These are phyloP conservation scores for Tachysurus fulvidraco DNA, from an alignment of 2,113 vertebrate genomes.

Conservation along the genomic window DNA sequence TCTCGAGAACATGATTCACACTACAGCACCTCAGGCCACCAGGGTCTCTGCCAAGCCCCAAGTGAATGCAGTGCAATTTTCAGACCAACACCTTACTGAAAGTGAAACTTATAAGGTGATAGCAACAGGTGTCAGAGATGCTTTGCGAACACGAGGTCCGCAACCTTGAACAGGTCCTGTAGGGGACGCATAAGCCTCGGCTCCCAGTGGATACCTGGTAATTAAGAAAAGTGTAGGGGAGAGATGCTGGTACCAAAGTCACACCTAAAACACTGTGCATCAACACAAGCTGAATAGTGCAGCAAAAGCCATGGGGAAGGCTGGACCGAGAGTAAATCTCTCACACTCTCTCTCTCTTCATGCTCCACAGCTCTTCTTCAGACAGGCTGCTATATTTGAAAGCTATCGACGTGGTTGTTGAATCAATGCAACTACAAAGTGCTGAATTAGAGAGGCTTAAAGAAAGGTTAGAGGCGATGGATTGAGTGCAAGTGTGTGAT, in stretches of 20 bases:
- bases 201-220: conserved; percentile 38
- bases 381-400: conserved; percentile 70
- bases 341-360: conserved; percentile 64
- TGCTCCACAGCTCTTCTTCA: conserved; percentile 68
- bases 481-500: conserved; percentile 34
- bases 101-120: conserved; percentile 57
- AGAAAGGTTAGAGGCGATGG: conserved; percentile 56
- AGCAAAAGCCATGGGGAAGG: conserved; percentile 62
- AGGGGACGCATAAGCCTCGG: conserved; percentile 64
- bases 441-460: conserved; percentile 68
- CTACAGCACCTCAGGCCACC: conserved; percentile 54
- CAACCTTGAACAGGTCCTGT: conserved; percentile 67
- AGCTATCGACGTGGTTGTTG: conserved; percentile 70
- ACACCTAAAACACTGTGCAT: conserved; percentile 60
- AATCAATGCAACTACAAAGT: conserved; percentile 74
- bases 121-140: conserved; percentile 62
- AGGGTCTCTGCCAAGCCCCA: conserved; percentile 58
- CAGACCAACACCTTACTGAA: conserved; percentile 58
- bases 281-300: conserved; percentile 63
- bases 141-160: conserved; percentile 60
- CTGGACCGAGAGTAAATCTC: conserved; percentile 68
- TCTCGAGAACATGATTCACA: conserved; percentile 63
- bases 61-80: conserved; percentile 58
- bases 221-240: conserved; percentile 36
- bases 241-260: conserved; percentile 37